Conservation (phyloP, 37 sponge, comb jelly and placozoan species). For the Lycopodina hypogea region DNA sequence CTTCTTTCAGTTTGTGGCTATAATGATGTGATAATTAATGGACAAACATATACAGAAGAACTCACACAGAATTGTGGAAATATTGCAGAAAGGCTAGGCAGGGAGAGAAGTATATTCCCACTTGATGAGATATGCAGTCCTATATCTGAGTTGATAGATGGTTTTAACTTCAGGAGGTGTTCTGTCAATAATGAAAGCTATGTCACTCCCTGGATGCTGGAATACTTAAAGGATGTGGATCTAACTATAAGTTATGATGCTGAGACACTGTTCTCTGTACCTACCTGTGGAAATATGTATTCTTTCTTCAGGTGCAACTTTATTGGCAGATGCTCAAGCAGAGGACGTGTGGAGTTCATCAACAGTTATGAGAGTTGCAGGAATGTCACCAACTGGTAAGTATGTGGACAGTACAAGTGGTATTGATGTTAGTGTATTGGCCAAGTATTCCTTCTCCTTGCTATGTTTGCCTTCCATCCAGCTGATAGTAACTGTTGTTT, state of each 20-base stretch:
- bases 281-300: not conserved
- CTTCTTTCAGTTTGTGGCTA: not conserved
- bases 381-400: constrained; percentile 25
- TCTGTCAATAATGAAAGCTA: not conserved
- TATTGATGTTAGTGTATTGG: no score
- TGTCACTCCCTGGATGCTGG: constrained; percentile 27
- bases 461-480: no score
- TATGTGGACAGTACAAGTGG: no score
- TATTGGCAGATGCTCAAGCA: constrained; percentile 22
- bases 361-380: constrained; percentile 21
- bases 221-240: not conserved
- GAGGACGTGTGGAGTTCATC: constrained; percentile 24
- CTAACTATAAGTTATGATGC: not conserved
- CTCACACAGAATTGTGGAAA: not conserved
- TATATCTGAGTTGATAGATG: constrained; percentile 1
- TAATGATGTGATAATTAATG: not conserved
- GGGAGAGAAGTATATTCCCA: no score
- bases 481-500: no score
- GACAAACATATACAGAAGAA: not conserved
- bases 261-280: no score
- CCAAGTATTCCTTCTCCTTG: no score
- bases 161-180: constrained; percentile 1
- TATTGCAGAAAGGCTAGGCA: not conserved
- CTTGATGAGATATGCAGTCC: constrained; percentile 3
- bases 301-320: not conserved